These are phyloP conservation scores for Lipotes vexillifer DNA, from an alignment of 2,113 vertebrate species.

Conservation along the genomic window DNA sequence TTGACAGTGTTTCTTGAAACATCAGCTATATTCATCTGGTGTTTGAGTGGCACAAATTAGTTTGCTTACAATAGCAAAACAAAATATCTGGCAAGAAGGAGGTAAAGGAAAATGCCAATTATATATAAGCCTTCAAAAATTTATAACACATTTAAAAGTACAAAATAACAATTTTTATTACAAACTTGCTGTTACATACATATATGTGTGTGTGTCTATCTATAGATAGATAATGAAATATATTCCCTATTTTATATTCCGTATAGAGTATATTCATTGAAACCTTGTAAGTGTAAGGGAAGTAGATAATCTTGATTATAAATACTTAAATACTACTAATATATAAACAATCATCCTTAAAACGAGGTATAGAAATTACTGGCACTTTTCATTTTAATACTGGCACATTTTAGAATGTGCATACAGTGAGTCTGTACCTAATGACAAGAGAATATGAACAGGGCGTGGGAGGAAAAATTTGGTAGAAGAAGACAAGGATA, in stretches of 20 bases:
- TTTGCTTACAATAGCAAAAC: neutral
- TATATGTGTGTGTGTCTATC: neutral
- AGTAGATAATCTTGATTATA: neutral
- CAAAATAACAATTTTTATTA: neutral
- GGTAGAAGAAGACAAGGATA: neutral
- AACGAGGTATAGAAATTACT: neutral
- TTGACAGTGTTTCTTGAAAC: neutral
- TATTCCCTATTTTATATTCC: neutral
- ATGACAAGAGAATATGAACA: neutral
- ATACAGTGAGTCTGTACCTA: neutral
- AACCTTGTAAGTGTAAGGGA: neutral
- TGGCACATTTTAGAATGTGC: neutral
- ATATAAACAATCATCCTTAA: neutral
- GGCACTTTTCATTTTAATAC: neutral
- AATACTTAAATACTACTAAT: neutral
- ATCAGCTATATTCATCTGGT: neutral
- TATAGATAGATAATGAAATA: neutral
- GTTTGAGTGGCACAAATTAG: neutral
- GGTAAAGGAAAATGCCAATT: slow-evolving; percentile 9
- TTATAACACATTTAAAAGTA: neutral
- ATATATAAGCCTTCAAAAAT: neutral
- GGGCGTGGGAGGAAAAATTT: neutral
- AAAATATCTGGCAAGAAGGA: neutral
- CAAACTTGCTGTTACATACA: neutral
- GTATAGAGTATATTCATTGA: neutral